A percentile compares a stretch with the other conserved stretches of the same genome.
These are phyloP conservation scores for Luscinia luscinia DNA, from an alignment of 2,797 vertebrate species.

Conservation along the genomic window DNA sequence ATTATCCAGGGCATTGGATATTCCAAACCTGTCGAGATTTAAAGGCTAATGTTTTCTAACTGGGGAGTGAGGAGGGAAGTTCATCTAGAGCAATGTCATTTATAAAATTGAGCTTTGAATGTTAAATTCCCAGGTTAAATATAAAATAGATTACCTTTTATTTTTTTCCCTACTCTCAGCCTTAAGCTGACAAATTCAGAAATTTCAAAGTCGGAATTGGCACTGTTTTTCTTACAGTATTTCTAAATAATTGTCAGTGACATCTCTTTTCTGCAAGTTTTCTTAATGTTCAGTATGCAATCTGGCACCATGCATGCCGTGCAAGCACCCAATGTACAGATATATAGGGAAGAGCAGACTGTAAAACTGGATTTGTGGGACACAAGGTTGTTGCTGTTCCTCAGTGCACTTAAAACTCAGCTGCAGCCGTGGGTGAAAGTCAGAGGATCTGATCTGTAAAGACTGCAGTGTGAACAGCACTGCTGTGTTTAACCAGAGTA, in stretches of 20 bases:
- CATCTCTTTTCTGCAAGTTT: background rate
- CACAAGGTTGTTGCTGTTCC: background rate
- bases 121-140: constrained; percentile 35
- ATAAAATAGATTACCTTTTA: background rate
- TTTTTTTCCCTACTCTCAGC: background rate
- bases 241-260: background rate
- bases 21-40: background rate
- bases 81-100: background rate
- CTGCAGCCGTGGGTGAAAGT: background rate
- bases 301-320: background rate
- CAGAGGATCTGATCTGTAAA: background rate
- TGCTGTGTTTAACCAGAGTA: background rate
- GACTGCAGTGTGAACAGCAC: background rate
- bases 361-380: background rate
- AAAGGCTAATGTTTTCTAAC: constrained; percentile 2
- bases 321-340: background rate
- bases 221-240: background rate
- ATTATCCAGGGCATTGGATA: background rate
- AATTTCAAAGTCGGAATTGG: background rate
- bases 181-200: constrained; percentile 29
- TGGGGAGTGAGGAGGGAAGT: background rate
- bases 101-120: constrained; percentile 23
- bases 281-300: background rate
- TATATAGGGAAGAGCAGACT: accelerated
- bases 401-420: background rate